Conservation (phyloP, 2,113 vertebrate species). For the Pycnonotus jocosus region DNA sequence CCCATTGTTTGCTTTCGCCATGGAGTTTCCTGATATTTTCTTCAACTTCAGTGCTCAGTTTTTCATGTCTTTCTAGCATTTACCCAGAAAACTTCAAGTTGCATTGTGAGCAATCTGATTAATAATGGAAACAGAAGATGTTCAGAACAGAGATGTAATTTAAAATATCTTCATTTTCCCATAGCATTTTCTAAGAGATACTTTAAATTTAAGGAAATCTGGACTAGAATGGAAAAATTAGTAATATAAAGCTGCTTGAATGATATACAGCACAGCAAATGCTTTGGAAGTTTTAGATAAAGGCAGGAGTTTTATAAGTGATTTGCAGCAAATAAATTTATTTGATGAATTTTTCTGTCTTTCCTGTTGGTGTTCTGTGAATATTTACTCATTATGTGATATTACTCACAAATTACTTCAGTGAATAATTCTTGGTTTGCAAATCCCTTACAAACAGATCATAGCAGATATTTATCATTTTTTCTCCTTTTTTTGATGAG, state of each 20-base stretch:
- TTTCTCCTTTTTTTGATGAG: neutral
- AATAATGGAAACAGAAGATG: neutral
- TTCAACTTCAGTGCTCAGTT: neutral
- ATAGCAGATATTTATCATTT: neutral
- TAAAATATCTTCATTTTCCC: neutral
- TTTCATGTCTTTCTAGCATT: neutral
- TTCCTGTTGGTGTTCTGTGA: neutral
- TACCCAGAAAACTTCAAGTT: neutral
- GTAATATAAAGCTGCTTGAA: neutral
- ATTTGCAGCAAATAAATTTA: conserved; percentile 20
- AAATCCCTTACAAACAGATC: neutral
- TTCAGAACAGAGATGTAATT: neutral
- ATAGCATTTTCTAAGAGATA: neutral
- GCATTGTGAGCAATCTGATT: neutral
- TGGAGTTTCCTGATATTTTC: neutral
- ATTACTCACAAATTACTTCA: neutral
- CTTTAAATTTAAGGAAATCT: neutral
- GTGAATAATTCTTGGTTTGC: neutral
- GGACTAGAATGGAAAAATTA: neutral
- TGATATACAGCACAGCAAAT: neutral
- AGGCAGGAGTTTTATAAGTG: neutral
- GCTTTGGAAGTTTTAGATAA: neutral
- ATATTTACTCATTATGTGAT: conserved; percentile 13
- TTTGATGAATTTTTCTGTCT: conserved; percentile 1
- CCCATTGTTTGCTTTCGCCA: neutral